These are phyloP conservation scores for Nothobranchius furzeri DNA, from an alignment of 2,113 vertebrate species.

Conservation along the genomic window DNA sequence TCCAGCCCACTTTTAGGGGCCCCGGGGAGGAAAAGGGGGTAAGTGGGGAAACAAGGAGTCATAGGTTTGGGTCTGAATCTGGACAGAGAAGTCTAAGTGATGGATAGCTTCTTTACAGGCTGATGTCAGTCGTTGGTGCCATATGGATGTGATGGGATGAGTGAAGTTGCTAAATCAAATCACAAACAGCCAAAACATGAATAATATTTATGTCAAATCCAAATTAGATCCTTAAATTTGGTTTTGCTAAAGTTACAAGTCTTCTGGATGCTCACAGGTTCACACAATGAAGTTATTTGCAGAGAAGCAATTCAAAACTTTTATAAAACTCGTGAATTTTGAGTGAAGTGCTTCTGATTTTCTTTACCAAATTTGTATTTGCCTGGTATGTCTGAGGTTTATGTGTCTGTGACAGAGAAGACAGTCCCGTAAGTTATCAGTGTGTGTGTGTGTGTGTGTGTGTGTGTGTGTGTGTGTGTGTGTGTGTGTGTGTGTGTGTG, in stretches of 20 bases:
- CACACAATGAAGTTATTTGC: background rate
- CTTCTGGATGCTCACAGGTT: background rate
- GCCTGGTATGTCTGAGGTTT: no score
- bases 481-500: constrained; percentile 11
- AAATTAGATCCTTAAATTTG: background rate
- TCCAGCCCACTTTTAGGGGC: constrained; percentile 72
- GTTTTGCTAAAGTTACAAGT: no score
- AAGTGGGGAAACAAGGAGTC: constrained; percentile 61
- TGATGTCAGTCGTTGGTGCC: constrained; percentile 34
- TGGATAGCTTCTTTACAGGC: constrained; percentile 20
- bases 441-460: background rate
- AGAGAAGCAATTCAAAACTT: background rate
- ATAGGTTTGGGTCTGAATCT: constrained; percentile 39
- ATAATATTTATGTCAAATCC: background rate
- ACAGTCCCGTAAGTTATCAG: background rate
- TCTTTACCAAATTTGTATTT: no score
- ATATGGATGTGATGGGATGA: constrained; percentile 52
- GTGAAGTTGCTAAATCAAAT: constrained; percentile 56
- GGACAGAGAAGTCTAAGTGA: constrained; percentile 25
- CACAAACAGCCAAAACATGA: constrained; percentile 9
- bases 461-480: constrained; percentile 7
- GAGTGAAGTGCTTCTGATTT: background rate
- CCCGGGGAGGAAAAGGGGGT: constrained; percentile 67
- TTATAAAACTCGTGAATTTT: background rate
- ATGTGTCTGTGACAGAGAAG: no score